Evolutionary conservation across 2,888 invertebrate genomes (phyloP).

Genomic region (Pterostichus niger): DNA sequence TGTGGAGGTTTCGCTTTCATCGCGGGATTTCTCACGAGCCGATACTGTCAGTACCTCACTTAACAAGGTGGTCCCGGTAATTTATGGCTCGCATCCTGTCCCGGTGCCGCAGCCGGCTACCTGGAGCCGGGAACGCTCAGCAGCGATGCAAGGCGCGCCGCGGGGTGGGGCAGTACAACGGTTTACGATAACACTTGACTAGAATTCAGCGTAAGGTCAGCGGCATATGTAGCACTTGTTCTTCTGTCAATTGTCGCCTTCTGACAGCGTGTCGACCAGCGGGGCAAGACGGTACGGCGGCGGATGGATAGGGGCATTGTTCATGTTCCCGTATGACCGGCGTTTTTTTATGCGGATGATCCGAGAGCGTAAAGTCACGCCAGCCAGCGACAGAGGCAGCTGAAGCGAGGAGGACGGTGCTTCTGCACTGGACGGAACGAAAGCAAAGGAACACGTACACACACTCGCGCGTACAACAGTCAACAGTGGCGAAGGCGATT

Average conservation of each 20-base stretch:
- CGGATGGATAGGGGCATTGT: constrained; percentile 69
- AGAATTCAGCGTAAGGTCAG: constrained; percentile 66
- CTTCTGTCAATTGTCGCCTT: constrained; percentile 66
- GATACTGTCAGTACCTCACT: constrained; percentile 53
- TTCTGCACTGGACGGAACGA: constrained; percentile 15
- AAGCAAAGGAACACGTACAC: constrained; percentile 49
- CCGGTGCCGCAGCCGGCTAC: constrained; percentile 53
- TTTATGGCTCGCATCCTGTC: constrained; percentile 60
- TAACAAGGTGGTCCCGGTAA: constrained; percentile 61
- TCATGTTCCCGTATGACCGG: constrained; percentile 68
- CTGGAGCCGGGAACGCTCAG: constrained; percentile 51
- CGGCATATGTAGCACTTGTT: constrained; percentile 65
- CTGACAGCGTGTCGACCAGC: constrained; percentile 17
- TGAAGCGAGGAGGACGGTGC: constrained; percentile 35
- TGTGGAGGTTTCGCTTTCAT: constrained; percentile 48
- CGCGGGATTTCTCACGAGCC: constrained; percentile 38
- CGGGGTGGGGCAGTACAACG: constrained; percentile 44
- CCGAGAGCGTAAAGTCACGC: constrained; percentile 74
- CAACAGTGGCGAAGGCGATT: constrained; percentile 70
- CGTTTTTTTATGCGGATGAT: constrained; percentile 74
- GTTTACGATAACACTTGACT: constrained; percentile 64
- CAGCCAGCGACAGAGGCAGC: constrained; percentile 64
- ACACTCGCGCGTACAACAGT: constrained; percentile 67
- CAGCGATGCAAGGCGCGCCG: constrained; percentile 12
- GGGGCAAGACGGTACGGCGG: background rate